Conservation (phyloP, 1,140 invertebrate species). For the Rhagoletis pomonella region DNA sequence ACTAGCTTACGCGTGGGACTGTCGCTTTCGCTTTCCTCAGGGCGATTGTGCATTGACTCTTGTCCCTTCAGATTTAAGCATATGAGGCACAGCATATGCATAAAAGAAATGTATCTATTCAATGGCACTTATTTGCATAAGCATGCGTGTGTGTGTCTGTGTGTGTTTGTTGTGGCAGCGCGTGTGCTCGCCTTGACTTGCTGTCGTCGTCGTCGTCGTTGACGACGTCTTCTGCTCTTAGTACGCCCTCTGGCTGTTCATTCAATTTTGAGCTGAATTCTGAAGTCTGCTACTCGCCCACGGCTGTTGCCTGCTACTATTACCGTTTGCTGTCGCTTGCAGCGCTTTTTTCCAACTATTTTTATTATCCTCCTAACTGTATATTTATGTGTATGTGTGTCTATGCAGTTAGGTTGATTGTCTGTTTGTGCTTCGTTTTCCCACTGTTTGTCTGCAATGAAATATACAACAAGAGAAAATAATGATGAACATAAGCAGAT, state of each 20-base stretch:
- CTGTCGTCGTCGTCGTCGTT: background rate
- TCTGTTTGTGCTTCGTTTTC: background rate
- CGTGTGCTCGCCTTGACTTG: background rate
- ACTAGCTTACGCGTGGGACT: background rate
- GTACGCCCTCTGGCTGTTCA: slow-evolving; percentile 15
- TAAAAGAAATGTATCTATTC: background rate
- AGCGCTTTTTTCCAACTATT: background rate
- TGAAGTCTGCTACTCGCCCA: background rate
- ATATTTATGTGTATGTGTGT: too few relatives aligned
- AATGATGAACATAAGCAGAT: background rate
- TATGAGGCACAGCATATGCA: background rate
- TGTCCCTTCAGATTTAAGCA: slow-evolving; percentile 31
- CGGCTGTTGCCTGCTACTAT: slow-evolving; percentile 19
- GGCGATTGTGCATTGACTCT: slow-evolving; percentile 21
- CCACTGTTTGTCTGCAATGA: slow-evolving; percentile 33
- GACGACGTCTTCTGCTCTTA: too few relatives aligned
- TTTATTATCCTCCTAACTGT: background rate
- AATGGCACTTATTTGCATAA: background rate
- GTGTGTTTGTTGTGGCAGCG: background rate
- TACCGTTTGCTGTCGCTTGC: background rate
- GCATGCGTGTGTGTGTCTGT: background rate
- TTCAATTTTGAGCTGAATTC: slow-evolving; percentile 18
- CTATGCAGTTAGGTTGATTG: background rate
- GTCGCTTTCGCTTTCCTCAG: slow-evolving; percentile 26
- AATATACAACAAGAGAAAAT: background rate